These are phyloP conservation scores for Flabesymbios commensalis DNA, from an alignment of 2,888 invertebrate species.

Conservation along the genomic window DNA sequence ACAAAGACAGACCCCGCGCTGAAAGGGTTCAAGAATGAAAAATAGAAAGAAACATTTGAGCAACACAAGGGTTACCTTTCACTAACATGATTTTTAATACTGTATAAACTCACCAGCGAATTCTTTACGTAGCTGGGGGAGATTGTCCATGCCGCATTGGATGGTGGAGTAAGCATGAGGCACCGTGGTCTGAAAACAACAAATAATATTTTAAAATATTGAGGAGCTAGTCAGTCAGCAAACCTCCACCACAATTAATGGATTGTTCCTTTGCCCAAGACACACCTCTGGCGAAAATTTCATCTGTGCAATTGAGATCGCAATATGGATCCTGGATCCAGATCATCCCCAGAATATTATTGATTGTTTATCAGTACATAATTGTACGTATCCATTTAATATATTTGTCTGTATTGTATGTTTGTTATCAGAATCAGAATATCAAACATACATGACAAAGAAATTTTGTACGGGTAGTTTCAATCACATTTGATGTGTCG, in stretches of 20 bases:
- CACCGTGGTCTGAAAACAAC: conserved; percentile 65
- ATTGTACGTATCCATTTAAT: too few relatives aligned
- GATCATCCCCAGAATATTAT: too few relatives aligned
- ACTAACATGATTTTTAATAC: background rate
- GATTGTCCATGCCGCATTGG: conserved; percentile 65
- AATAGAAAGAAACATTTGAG: background rate
- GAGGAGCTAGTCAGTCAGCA: too few relatives aligned
- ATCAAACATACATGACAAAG: background rate
- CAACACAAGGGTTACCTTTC: background rate
- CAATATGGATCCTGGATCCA: background rate
- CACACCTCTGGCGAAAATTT: too few relatives aligned
- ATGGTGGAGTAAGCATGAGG: conserved; percentile 72
- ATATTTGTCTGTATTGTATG: too few relatives aligned
- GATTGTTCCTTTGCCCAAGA: too few relatives aligned
- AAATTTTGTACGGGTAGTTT: background rate
- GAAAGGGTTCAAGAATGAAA: background rate
- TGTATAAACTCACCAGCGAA: conserved; percentile 53
- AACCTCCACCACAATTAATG: background rate
- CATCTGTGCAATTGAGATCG: background rate
- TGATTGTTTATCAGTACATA: too few relatives aligned
- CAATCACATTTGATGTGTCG: background rate
- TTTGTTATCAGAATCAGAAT: background rate
- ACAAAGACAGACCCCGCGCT: background rate
- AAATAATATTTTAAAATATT: too few relatives aligned
- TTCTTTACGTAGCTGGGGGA: conserved; percentile 65